phyloP scores from a whole-genome alignment of 2,113 vertebrate species.

The Vulpes vulpes region DNA sequence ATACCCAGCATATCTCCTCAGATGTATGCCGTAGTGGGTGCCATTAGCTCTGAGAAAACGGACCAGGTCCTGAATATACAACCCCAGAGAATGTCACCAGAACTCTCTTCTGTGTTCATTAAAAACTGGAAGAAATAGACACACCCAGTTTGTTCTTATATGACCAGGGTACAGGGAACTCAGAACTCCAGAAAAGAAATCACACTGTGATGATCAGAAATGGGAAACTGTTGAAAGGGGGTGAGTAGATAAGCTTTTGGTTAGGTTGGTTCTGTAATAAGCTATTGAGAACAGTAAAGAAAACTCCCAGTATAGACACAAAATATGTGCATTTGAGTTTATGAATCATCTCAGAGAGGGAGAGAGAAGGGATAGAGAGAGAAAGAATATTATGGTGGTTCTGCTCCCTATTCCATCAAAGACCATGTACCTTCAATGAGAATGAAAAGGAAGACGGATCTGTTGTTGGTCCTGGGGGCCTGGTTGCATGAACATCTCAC shows the following conservation, averaged over 20 bases:
- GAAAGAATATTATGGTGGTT: background rate
- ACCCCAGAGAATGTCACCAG: background rate
- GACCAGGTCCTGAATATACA: background rate
- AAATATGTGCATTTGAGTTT: background rate
- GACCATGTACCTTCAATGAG: background rate
- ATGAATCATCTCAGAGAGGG: background rate
- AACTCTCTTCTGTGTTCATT: background rate
- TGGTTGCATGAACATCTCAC: background rate
- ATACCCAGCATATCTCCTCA: background rate
- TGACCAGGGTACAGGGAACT: background rate
- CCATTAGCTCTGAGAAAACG: background rate
- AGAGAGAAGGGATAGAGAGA: background rate
- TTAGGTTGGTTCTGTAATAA: background rate
- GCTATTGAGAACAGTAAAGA: background rate
- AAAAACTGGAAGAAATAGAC: background rate
- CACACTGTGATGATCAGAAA: background rate
- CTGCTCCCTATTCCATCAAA: background rate
- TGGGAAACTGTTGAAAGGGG: background rate
- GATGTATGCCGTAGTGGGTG: background rate
- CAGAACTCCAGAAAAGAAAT: background rate
- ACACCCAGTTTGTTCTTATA: background rate
- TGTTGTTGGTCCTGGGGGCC: background rate
- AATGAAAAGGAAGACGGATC: background rate
- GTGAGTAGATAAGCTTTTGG: background rate
- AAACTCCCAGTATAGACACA: background rate